phyloP scores from a whole-genome alignment of 1,140 invertebrate species.

The Bradynema listronoti region DNA sequence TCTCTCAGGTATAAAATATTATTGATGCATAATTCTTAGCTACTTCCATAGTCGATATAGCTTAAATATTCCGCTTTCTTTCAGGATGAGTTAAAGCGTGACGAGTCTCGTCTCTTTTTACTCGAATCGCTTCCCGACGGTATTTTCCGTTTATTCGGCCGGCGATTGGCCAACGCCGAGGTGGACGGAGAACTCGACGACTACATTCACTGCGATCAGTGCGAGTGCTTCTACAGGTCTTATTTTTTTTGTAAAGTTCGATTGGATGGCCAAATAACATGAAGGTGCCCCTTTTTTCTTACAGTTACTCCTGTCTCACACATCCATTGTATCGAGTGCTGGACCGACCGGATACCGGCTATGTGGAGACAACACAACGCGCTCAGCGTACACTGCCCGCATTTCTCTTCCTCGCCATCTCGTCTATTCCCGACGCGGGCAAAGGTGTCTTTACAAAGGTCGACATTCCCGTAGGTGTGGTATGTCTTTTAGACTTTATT shows the following conservation, averaged over 20 bases:
- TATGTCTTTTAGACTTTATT: too few relatives aligned
- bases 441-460: constrained; percentile 29
- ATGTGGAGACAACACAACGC: constrained; percentile 1
- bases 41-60: too few relatives aligned
- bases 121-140: constrained; percentile 12
- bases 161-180: background rate
- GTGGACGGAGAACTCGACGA: constrained; percentile 7
- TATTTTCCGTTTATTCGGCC: constrained; percentile 6
- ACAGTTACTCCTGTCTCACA: constrained; percentile 14
- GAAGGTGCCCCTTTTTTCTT: background rate
- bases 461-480: constrained; percentile 23
- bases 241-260: background rate
- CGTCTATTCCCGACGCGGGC: constrained; percentile 21
- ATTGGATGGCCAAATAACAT: too few relatives aligned
- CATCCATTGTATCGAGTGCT: constrained; percentile 21
- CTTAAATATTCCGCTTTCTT: too few relatives aligned
- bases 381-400: constrained; percentile 20
- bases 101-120: constrained; percentile 2
- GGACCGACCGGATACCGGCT: constrained; percentile 8
- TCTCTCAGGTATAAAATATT: background rate
- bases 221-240: constrained; percentile 3
- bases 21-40: too few relatives aligned
- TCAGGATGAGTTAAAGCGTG: too few relatives aligned
- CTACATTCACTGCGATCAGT: constrained; percentile 19
- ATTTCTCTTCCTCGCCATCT: constrained; percentile 17